Evolutionary conservation across 2,113 vertebrate species (phyloP), one percentile per base, ranked within the genome.

Genomic region (Tor tambroides): DNA sequence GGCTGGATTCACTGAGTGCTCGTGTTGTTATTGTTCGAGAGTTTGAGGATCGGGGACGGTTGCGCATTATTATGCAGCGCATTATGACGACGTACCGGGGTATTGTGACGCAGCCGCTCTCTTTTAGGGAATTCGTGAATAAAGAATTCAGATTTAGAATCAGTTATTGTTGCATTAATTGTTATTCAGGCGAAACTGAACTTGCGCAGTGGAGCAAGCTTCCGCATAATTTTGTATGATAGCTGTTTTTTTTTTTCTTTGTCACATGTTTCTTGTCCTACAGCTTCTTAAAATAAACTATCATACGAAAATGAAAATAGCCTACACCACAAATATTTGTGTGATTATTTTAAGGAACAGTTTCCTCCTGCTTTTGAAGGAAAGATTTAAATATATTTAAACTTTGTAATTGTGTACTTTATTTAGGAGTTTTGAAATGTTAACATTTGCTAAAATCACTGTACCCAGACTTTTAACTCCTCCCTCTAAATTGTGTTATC

Each of bases 51-150:
- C 49, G 46, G 8, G 46, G 38, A 82, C 26, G 17, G 80, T 83
- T 51, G 23, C 28, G 43, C 63, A 83, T 83, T 49, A 49, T 81
- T 61, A 81, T 81, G 79, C 79, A 28, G 76, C 35, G 76, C 43
- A 19, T 78, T 78, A 78, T 54, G 75, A 77, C 72, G 72, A 75
- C 75, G 75, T 49, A 30, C 75, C 49, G 6, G 21, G 7, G 26
- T 28, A 30, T 77, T 78, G 17, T 51, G 76, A 30, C 26, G 76
- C 26, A 51, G 76, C 23, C 26, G 46, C 38, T 19, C 43, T 82
- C 61, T 67, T 67, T 77, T 6, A 49, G 21, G n/a, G 10, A 38
- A 3, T 9, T 32, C 2, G 19, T 23, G 11, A 15, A 15, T 38
- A 32, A 9, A 26, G 15, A 21, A 49, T 81, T 32, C 61, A 28